A percentile compares a stretch with the other conserved stretches of the same genome.
These are phyloP conservation scores for Grammomys dolichurus DNA, from an alignment of 2,113 vertebrate species.

Conservation along the genomic window DNA sequence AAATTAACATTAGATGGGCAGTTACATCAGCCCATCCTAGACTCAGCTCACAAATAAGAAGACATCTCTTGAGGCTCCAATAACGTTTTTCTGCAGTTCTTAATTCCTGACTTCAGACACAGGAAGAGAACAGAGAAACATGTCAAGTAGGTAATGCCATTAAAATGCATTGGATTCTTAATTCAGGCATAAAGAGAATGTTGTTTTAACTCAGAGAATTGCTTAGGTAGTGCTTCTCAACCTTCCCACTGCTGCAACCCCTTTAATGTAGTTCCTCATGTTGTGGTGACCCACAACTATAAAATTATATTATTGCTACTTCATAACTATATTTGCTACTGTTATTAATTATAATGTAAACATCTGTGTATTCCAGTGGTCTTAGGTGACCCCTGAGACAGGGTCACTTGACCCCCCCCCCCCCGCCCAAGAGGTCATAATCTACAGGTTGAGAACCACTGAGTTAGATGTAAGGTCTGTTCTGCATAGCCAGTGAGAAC, in stretches of 20 bases:
- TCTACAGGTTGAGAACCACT: neutral
- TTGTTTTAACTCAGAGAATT: neutral
- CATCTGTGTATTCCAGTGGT: neutral
- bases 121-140: neutral
- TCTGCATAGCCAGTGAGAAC: neutral
- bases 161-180: neutral
- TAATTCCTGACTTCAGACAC: neutral
- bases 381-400: neutral
- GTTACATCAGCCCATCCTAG: neutral
- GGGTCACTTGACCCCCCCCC: neutral
- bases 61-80: neutral
- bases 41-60: conserved; percentile 43
- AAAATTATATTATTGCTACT: neutral
- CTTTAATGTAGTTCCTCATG: neutral
- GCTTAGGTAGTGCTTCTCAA: neutral
- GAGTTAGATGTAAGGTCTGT: neutral
- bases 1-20: neutral
- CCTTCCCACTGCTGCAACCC: neutral
- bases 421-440: neutral
- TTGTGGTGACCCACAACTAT: neutral
- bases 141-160: conserved; percentile 9
- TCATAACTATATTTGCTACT: neutral
- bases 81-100: neutral
- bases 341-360: neutral
- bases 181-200: conserved; percentile 2